Evolutionary conservation across 2,888 invertebrate species (phyloP).

Genomic region (Venustoraphidia nigricollis): DNA sequence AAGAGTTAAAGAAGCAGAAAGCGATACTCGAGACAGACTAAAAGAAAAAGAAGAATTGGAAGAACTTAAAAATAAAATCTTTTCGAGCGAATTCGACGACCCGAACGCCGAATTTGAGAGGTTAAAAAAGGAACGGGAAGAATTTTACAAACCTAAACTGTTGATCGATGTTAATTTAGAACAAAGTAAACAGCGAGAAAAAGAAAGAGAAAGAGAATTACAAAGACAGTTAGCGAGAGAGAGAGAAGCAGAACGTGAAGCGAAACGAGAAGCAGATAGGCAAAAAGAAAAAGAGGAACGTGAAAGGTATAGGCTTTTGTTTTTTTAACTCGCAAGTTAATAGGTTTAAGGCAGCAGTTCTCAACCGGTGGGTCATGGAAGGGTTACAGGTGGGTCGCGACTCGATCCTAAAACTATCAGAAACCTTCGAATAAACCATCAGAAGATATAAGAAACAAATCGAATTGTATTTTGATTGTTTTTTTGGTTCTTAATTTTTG

Average conservation of each 20-base stretch:
- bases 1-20: conserved; percentile 84
- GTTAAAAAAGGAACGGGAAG: conserved; percentile 59
- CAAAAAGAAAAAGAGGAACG: conserved; percentile 16
- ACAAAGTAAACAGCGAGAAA: conserved; percentile 41
- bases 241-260: conserved; percentile 78
- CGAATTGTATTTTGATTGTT: no score
- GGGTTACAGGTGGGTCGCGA: no score
- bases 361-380: no score
- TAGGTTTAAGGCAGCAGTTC: no score
- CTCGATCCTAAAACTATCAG: no score
- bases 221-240: conserved; percentile 40
- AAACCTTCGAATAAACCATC: no score
- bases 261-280: conserved; percentile 40
- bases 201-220: conserved; percentile 35
- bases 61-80: conserved; percentile 63
- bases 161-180: conserved; percentile 55
- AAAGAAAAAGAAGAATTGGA: conserved; percentile 81
- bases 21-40: conserved; percentile 77
- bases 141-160: conserved; percentile 69
- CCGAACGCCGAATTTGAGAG: conserved; percentile 48
- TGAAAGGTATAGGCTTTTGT: conserved; percentile 20
- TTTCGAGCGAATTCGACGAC: conserved; percentile 48
- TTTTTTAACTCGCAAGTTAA: no score
- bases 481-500: no score
- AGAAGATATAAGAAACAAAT: no score